These are phyloP conservation scores for Bufotes viridis DNA, from an alignment of 2,797 vertebrate species.

Conservation along the genomic window DNA sequence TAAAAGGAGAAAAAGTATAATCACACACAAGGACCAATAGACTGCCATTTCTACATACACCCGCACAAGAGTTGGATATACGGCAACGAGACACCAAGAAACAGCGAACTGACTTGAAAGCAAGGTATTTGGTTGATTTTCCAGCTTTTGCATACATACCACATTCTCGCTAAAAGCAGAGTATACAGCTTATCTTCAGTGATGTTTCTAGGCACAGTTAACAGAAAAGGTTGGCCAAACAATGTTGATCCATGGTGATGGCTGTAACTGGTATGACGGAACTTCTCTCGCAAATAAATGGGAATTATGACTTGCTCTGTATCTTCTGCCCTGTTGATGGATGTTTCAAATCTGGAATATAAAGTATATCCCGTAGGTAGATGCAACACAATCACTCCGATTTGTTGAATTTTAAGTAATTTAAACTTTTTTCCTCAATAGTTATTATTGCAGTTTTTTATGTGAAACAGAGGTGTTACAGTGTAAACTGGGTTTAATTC, in stretches of 20 bases:
- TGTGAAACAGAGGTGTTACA: too few species aligned
- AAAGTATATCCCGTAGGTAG: not conserved
- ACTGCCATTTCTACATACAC: not conserved
- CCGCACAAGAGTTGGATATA: not conserved
- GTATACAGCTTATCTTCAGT: slow-evolving; percentile 98
- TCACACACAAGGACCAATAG: not conserved
- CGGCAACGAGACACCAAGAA: not conserved
- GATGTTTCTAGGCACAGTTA: slow-evolving; percentile 91
- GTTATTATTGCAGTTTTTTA: too few species aligned
- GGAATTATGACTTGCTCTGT: slow-evolving; percentile 95
- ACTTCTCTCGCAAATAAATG: slow-evolving; percentile 94
- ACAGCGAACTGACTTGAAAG: not conserved
- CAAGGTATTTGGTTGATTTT: not conserved
- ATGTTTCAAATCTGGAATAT: slow-evolving; percentile 87
- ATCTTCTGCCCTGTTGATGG: slow-evolving; percentile 90
- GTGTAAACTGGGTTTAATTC: not conserved
- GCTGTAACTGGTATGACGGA: slow-evolving; percentile 93
- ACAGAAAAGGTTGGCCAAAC: slow-evolving; percentile 95
- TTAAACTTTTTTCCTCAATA: too few species aligned
- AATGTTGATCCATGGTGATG: slow-evolving; percentile 91
- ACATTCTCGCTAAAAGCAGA: slow-evolving; percentile 91
- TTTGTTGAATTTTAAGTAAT: too few species aligned
- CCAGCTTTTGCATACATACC: slow-evolving; percentile 73
- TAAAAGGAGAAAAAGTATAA: not conserved
- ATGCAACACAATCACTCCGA: too few species aligned